Percentiles rank a stretch among this genome's conserved stretches.
Conservation (phyloP, 2,888 invertebrate genomes). For the Cistogaster globosa region DNA sequence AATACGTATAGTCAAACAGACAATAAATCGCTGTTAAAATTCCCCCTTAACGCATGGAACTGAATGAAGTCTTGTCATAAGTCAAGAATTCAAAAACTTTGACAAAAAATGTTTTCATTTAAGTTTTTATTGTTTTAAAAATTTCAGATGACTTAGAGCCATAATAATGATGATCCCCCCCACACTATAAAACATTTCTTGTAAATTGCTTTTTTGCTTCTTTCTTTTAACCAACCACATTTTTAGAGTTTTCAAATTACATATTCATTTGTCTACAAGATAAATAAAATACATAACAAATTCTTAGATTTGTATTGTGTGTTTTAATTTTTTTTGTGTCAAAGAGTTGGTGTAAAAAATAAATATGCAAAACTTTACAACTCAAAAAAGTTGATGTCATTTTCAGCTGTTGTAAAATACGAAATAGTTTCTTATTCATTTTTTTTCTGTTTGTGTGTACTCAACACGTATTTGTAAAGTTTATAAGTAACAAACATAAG, state of each 20-base stretch:
- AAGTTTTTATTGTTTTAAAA: no score
- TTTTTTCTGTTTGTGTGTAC: background rate
- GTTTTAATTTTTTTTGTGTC: constrained; percentile 36
- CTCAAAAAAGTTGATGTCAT: constrained; percentile 58
- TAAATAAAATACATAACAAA: background rate
- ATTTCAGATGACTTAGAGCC: no score
- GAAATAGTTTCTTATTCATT: constrained; percentile 1
- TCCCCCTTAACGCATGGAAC: no score
- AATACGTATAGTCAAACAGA: no score
- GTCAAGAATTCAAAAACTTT: no score
- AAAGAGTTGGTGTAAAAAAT: constrained; percentile 21
- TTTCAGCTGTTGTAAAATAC: constrained; percentile 48
- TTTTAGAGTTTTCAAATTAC: constrained; percentile 14
- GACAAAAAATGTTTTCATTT: no score
- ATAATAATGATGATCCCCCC: no score
- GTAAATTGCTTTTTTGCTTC: background rate
- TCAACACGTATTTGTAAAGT: background rate
- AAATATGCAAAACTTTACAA: constrained; percentile 37
- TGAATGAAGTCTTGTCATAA: no score
- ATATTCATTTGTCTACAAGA: background rate
- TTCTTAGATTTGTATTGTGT: constrained; percentile 13
- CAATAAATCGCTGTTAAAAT: no score
- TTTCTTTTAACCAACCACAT: constrained; percentile 3
- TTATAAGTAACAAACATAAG: background rate
- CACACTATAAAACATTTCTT: no score